phyloP scores from a whole-genome alignment of 2,113 vertebrate genomes.

The Cyphomyrus plagiostoma region DNA sequence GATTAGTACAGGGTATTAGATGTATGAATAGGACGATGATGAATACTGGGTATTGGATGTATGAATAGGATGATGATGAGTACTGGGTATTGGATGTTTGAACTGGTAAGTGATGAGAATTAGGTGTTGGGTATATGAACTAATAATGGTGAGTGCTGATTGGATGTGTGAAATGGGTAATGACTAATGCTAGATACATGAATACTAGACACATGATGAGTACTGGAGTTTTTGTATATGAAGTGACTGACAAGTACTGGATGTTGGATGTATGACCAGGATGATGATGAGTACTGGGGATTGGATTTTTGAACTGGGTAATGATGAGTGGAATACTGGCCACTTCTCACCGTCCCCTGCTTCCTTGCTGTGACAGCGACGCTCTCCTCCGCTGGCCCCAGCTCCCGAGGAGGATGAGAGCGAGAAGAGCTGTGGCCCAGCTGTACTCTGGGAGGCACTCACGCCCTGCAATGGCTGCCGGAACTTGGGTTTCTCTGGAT shows the following conservation, averaged over 20 bases:
- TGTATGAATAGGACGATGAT: not conserved
- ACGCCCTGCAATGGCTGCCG: slow-evolving; percentile 92
- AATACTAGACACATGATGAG: not conserved
- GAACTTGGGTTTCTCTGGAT: slow-evolving; percentile 82
- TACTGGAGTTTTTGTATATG: not conserved
- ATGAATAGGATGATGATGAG: not conserved
- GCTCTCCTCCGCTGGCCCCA: slow-evolving; percentile 63
- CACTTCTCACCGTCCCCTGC: not conserved
- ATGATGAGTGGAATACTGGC: not conserved
- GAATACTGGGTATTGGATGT: not conserved
- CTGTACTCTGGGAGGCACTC: slow-evolving; percentile 87
- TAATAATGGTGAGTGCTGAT: not conserved
- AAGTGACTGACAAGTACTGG: not conserved
- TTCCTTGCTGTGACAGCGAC: slow-evolving; percentile 54
- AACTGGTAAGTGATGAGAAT: not conserved
- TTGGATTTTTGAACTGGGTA: not conserved
- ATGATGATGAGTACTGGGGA: not conserved
- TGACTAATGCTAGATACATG: not conserved
- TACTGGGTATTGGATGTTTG: not conserved
- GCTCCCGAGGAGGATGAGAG: slow-evolving; percentile 72
- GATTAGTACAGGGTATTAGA: not conserved
- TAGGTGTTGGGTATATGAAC: not conserved
- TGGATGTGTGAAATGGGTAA: not conserved
- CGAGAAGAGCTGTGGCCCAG: slow-evolving; percentile 79
- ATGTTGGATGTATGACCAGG: not conserved